phyloP scores from a whole-genome alignment of 2,888 invertebrate genomes.

The Tetragonula carbonaria region DNA sequence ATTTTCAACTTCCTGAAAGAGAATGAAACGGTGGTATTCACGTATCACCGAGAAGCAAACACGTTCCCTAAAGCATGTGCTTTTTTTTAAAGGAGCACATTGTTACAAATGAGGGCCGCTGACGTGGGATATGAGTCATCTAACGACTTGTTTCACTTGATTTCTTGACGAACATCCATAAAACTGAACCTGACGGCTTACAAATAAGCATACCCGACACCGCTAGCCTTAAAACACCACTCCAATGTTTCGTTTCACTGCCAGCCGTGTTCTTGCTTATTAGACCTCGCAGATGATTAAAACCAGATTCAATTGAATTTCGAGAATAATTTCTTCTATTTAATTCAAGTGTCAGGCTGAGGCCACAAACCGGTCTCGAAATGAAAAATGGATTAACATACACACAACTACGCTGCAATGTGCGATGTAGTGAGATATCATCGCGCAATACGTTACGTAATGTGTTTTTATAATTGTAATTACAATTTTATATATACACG shows the following conservation, averaged over 20 bases:
- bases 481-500: no score
- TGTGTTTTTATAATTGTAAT: no score
- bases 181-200: conserved; percentile 53
- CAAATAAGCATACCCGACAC: conserved; percentile 43
- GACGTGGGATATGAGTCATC: conserved; percentile 51
- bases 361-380: no score
- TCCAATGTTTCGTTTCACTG: conserved; percentile 12
- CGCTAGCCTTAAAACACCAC: conserved; percentile 9
- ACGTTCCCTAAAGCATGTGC: conserved; percentile 8
- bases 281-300: conserved; percentile 1
- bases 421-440: no score
- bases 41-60: conserved; percentile 9
- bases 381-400: no score
- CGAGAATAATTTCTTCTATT: no score
- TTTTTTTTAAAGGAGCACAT: conserved; percentile 28
- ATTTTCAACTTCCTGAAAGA: no score
- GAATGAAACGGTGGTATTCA: background rate
- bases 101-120: conserved; percentile 42
- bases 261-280: conserved; percentile 23
- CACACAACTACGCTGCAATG: no score
- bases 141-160: conserved; percentile 58
- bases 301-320: background rate
- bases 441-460: no score
- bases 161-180: conserved; percentile 57
- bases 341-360: no score